Evolutionary conservation across 1,140 invertebrate genomes (phyloP).

Genomic region (Myzus persicae): DNA sequence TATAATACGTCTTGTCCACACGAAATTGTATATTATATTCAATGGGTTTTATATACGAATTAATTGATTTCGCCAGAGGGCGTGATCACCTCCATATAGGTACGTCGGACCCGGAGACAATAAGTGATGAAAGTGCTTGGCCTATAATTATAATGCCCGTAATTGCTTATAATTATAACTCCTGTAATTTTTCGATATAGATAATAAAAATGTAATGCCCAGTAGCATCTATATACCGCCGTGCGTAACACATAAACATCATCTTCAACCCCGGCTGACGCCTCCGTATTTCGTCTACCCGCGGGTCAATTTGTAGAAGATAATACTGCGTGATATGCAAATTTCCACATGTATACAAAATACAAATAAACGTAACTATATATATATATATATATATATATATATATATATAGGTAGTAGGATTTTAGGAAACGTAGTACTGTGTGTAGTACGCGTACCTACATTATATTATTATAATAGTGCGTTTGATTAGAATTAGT

Average conservation of each 20-base stretch:
- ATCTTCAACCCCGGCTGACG: neutral
- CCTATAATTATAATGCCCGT: conserved; percentile 37
- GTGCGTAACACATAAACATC: conserved; percentile 19
- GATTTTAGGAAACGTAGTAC: neutral
- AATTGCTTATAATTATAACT: conserved; percentile 46
- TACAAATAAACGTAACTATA: neutral
- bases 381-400: neutral
- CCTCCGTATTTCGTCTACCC: conserved; percentile 27
- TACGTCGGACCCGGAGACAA: conserved; percentile 30
- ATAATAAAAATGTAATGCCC: conserved; percentile 45
- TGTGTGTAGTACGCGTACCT: neutral
- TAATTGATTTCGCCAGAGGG: conserved; percentile 47
- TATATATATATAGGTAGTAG: neutral
- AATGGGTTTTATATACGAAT: conserved; percentile 26
- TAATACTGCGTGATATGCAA: neutral
- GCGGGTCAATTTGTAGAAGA: neutral
- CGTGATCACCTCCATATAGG: conserved; percentile 10
- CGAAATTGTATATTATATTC: conserved; percentile 15
- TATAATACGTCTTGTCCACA: conserved; percentile 30
- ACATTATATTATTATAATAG: neutral
- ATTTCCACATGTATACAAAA: conserved; percentile 12
- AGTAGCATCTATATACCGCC: conserved; percentile 22
- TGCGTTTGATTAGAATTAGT: neutral
- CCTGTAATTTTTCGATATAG: conserved; percentile 21
- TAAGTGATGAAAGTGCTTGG: conserved; percentile 36